phyloP scores from a whole-genome alignment of 2,888 invertebrate species.

The Orthosia gracilis region DNA sequence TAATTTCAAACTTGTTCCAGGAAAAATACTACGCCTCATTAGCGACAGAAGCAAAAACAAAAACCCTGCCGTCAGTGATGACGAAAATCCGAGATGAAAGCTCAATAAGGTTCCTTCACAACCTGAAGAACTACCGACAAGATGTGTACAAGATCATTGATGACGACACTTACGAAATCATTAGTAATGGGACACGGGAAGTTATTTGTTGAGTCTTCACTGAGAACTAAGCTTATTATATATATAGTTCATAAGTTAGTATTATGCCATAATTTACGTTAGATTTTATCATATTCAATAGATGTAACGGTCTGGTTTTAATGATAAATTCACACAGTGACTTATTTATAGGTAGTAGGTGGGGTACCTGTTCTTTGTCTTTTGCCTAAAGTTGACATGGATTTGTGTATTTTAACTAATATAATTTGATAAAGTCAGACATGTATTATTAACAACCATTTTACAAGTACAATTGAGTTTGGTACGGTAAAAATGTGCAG shows the following conservation, averaged over 20 bases:
- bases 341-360: not conserved
- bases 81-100: constrained; percentile 93
- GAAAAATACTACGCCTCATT: constrained; percentile 94
- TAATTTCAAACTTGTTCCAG: constrained; percentile 81
- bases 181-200: constrained; percentile 86
- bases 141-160: constrained; percentile 93
- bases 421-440: constrained; percentile 50
- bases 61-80: constrained; percentile 92
- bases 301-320: constrained; percentile 21
- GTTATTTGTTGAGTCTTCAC: constrained; percentile 84
- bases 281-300: constrained; percentile 37
- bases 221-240: constrained; percentile 16
- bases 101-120: constrained; percentile 91
- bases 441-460: constrained; percentile 58
- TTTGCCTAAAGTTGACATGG: constrained; percentile 3
- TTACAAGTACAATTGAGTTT: constrained; percentile 61
- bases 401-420: constrained; percentile 53
- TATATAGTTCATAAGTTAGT: constrained; percentile 36
- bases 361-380: constrained; percentile 13
- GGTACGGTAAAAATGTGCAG: constrained; percentile 31
- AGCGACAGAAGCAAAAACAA: constrained; percentile 92
- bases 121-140: constrained; percentile 92
- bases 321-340: constrained; percentile 3
- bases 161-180: constrained; percentile 91
- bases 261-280: constrained; percentile 57